Conservation (phyloP, 1,140 invertebrate genomes). For the Zeugodacus cucurbitae region DNA sequence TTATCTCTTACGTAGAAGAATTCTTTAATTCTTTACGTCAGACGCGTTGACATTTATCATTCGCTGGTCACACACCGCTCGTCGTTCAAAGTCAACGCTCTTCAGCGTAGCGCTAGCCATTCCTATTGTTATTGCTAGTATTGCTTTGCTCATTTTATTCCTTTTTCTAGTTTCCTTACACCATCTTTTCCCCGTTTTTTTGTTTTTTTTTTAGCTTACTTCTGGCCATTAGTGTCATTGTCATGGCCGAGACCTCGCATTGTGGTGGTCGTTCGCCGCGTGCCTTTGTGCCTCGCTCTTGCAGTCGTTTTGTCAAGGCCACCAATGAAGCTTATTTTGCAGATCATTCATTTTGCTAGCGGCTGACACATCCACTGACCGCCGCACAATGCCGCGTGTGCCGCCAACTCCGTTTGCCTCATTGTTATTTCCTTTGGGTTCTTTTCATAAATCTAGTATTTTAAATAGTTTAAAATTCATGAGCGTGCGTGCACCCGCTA, state of each 20-base stretch:
- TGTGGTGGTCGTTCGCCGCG: not conserved
- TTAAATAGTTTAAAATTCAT: slow-evolving; percentile 38
- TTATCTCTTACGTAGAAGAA: slow-evolving; percentile 3
- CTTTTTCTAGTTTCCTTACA: not conserved
- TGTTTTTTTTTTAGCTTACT: not conserved
- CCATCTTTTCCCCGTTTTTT: too few species aligned
- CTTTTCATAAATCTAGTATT: slow-evolving; percentile 27
- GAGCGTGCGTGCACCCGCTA: not conserved
- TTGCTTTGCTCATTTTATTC: not conserved
- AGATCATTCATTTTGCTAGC: slow-evolving; percentile 33
- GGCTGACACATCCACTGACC: slow-evolving; percentile 6
- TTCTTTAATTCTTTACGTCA: slow-evolving; percentile 33
- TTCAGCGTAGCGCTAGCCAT: not conserved
- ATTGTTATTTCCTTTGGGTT: not conserved
- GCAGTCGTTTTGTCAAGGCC: slow-evolving; percentile 30
- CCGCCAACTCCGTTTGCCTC: not conserved
- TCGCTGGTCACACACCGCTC: slow-evolving; percentile 10
- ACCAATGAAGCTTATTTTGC: slow-evolving; percentile 37
- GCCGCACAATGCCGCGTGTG: not conserved
- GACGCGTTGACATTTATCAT: slow-evolving; percentile 42
- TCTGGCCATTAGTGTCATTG: slow-evolving; percentile 10
- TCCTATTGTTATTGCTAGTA: not conserved
- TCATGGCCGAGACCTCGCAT: slow-evolving; percentile 9
- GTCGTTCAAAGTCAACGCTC: slow-evolving; percentile 5
- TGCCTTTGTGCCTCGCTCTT: not conserved